These are phyloP conservation scores for Dione vanillae DNA, from an alignment of 2,888 invertebrate genomes.

Conservation along the genomic window DNA sequence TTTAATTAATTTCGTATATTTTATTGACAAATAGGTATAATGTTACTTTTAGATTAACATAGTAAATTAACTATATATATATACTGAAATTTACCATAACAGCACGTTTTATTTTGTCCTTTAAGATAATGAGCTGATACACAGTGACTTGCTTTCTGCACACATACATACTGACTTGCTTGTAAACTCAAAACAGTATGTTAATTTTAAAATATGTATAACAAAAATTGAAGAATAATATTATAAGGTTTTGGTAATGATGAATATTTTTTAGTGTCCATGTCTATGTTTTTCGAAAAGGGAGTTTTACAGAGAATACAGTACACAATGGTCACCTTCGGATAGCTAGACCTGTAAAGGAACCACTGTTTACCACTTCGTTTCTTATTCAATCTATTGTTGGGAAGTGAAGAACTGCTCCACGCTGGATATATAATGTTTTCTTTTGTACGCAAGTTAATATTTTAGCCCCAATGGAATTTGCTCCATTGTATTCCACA, in stretches of 20 bases:
- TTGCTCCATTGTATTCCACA: constrained; percentile 70
- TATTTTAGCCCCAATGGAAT: constrained; percentile 80
- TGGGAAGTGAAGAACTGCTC: constrained; percentile 81
- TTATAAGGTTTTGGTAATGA: constrained; percentile 20
- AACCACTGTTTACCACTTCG: constrained; percentile 82
- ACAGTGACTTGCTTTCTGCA: neutral
- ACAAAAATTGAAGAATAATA: neutral
- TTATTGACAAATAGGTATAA: no score
- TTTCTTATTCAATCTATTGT: constrained; percentile 79
- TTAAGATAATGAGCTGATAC: neutral
- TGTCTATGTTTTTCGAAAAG: constrained; percentile 33
- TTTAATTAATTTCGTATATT: no score
- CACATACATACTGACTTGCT: neutral
- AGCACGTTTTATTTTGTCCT: neutral
- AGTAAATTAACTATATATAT: neutral
- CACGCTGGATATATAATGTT: constrained; percentile 81
- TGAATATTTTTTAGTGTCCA: constrained; percentile 19
- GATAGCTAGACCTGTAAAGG: constrained; percentile 63
- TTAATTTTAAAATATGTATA: no score
- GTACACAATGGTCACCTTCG: constrained; percentile 54
- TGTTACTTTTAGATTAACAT: no score
- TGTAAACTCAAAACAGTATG: no score
- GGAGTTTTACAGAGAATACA: constrained; percentile 41
- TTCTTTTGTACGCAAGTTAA: constrained; percentile 79
- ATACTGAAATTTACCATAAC: neutral